Conservation (phyloP, 2,797 vertebrate species). For the Sebastiscus albofasciatus region DNA sequence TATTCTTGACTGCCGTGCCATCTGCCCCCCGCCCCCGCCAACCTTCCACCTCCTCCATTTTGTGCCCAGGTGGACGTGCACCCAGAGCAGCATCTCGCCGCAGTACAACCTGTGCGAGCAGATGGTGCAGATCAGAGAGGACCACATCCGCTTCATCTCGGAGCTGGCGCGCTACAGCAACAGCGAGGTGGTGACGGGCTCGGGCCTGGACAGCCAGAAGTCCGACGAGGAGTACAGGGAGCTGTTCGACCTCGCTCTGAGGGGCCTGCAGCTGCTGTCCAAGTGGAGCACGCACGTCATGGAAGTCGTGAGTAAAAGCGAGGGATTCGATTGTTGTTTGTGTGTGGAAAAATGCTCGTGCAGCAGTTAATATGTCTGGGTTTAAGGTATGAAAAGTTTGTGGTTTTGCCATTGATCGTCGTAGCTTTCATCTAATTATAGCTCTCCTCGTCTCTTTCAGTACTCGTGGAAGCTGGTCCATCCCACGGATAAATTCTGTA, state of each 20-base stretch:
- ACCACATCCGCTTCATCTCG: slow-evolving; percentile 99
- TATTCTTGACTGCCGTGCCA: background rate
- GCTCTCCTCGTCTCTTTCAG: slow-evolving; percentile 69
- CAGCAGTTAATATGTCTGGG: background rate
- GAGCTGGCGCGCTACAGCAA: slow-evolving; percentile 99
- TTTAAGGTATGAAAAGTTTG: background rate
- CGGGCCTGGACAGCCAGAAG: slow-evolving; percentile 98
- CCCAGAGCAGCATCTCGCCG: slow-evolving; percentile 97
- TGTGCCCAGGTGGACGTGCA: slow-evolving; percentile 94
- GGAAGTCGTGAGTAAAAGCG: slow-evolving; percentile 91
- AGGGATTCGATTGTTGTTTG: background rate
- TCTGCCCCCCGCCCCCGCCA: background rate
- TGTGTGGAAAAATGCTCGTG: background rate
- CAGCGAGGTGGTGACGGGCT: slow-evolving; percentile 96
- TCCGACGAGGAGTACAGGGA: slow-evolving; percentile 98
- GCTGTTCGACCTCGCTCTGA: slow-evolving; percentile 94
- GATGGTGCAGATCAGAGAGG: slow-evolving; percentile 98
- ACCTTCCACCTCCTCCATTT: background rate
- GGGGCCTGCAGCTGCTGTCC: slow-evolving; percentile 96
- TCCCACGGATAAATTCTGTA: slow-evolving; percentile 99
- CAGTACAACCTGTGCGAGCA: slow-evolving; percentile 99
- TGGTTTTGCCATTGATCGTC: slow-evolving; percentile 6
- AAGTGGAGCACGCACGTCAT: slow-evolving; percentile 99
- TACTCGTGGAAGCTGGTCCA: slow-evolving; percentile 99
- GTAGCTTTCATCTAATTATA: slow-evolving; percentile 24